phyloP scores from a whole-genome alignment of 2,113 vertebrate genomes.

The Alligator mississippiensis region DNA sequence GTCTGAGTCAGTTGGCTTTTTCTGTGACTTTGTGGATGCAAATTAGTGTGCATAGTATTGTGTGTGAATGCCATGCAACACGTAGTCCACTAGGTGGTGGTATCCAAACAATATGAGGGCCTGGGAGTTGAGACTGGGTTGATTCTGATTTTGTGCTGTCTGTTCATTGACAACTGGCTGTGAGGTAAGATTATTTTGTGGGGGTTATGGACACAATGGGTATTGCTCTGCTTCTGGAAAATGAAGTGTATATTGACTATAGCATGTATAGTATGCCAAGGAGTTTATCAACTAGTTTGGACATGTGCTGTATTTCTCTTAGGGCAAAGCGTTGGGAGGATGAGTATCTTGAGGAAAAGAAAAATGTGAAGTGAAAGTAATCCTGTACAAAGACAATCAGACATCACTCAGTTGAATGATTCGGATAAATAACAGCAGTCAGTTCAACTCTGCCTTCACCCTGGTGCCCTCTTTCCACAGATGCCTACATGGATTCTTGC shows the following conservation, averaged over 20 bases:
- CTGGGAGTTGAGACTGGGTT: neutral
- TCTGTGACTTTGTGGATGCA: neutral
- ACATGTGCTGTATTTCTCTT: neutral
- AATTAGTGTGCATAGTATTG: fast-evolving
- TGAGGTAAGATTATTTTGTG: too few species aligned
- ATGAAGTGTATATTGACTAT: neutral
- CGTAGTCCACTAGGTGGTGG: constrained; percentile 59
- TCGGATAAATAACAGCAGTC: neutral
- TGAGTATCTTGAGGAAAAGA: neutral
- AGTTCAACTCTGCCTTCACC: neutral
- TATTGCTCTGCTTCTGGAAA: too few species aligned
- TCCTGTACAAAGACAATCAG: neutral
- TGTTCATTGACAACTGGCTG: neutral
- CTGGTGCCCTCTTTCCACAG: fast-evolving
- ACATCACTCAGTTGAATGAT: neutral
- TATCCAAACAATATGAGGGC: neutral
- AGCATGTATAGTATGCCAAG: neutral
- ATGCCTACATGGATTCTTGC: fast-evolving
- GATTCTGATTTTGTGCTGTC: neutral
- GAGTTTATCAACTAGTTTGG: too few species aligned
- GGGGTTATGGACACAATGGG: too few species aligned
- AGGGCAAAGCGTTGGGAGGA: neutral
- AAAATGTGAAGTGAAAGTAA: neutral
- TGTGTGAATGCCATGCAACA: fast-evolving
- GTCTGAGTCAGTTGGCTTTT: neutral